Conservation (phyloP, 1,140 invertebrate genomes). For the Caenorhabditis inopinata region DNA sequence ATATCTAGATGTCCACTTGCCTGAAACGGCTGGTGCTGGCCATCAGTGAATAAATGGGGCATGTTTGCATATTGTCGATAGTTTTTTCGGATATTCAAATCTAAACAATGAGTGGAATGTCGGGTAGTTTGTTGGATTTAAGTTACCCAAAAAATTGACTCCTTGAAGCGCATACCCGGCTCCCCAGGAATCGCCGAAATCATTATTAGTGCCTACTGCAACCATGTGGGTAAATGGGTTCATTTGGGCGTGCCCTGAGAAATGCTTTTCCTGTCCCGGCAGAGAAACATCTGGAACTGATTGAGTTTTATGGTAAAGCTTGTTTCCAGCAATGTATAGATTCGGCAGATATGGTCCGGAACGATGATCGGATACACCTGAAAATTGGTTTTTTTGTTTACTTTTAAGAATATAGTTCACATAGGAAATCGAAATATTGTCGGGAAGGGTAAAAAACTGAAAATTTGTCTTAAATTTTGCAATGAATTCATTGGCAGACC, state of each 20-base stretch:
- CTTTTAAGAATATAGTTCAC: too few species aligned
- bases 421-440: not conserved
- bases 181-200: conserved; percentile 46
- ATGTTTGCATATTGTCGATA: conserved; percentile 42
- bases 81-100: conserved; percentile 36
- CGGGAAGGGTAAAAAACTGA: not conserved
- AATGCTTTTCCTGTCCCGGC: conserved; percentile 44
- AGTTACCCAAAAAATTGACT: conserved; percentile 42
- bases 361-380: conserved; percentile 45
- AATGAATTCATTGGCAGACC: too few species aligned
- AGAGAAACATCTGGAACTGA: conserved; percentile 44
- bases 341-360: conserved; percentile 45
- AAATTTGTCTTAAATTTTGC: too few species aligned
- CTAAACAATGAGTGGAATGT: too few species aligned
- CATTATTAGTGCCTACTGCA: conserved; percentile 25
- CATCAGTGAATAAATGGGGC: conserved; percentile 38
- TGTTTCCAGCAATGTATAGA: conserved; percentile 45
- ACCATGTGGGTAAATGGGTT: conserved; percentile 46
- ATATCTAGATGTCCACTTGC: not conserved
- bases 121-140: too few species aligned
- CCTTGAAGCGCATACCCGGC: conserved; percentile 44
- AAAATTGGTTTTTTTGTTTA: not conserved
- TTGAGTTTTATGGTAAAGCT: conserved; percentile 45
- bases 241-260: conserved; percentile 43
- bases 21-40: conserved; percentile 41